Percentiles rank a stretch among this genome's conserved stretches.
phyloP scores from a whole-genome alignment of 1,140 invertebrate species.

The Artemia franciscana region DNA sequence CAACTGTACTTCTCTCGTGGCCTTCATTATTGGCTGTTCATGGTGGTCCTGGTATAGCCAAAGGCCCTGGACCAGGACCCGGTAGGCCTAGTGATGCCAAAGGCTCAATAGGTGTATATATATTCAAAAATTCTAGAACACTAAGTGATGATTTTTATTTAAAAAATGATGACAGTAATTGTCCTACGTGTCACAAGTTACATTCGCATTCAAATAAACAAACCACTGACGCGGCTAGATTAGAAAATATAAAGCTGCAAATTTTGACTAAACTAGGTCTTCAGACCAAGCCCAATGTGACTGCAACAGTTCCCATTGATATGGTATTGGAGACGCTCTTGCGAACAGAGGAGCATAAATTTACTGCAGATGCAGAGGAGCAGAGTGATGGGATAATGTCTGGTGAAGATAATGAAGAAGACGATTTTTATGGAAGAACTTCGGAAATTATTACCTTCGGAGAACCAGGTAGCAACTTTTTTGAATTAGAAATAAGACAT shows the following conservation, averaged over 20 bases:
- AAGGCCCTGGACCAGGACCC: not conserved
- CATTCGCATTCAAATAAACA: not conserved
- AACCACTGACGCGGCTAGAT: constrained; percentile 29
- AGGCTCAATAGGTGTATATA: not conserved
- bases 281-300: constrained; percentile 38
- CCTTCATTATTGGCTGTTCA: not conserved
- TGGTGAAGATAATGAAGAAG: constrained; percentile 25
- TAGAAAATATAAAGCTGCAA: constrained; percentile 50
- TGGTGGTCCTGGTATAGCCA: not conserved
- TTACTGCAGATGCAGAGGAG: constrained; percentile 3
- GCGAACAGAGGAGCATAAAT: constrained; percentile 27
- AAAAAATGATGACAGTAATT: not conserved
- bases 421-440: constrained; percentile 49
- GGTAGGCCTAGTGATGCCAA: not conserved
- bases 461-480: constrained; percentile 36
- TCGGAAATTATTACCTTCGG: constrained; percentile 59
- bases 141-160: not conserved
- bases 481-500: no score
- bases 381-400: constrained; percentile 3
- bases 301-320: constrained; percentile 29
- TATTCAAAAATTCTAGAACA: not conserved
- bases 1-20: not conserved
- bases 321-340: constrained; percentile 40
- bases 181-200: not conserved
- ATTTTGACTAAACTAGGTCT: constrained; percentile 47